phyloP scores from a whole-genome alignment of 2,113 vertebrate species.

The Vidua chalybeata region DNA sequence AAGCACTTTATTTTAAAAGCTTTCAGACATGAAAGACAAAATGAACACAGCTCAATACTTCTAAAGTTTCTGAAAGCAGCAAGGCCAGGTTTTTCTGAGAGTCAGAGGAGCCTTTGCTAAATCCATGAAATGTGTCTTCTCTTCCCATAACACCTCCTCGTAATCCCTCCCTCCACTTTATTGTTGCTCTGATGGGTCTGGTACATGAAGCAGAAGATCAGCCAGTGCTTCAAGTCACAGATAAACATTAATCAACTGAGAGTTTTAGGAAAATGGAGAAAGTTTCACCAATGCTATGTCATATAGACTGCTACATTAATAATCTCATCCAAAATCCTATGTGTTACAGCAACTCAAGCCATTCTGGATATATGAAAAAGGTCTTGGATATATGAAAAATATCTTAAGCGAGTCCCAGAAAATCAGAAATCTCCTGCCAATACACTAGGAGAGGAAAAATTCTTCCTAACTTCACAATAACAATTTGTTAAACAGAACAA shows the following conservation, averaged over 20 bases:
- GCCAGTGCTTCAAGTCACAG: not conserved
- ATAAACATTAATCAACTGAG: not conserved
- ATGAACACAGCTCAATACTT: not conserved
- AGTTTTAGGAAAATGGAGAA: not conserved
- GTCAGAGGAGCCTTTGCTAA: not conserved
- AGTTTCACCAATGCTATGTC: not conserved
- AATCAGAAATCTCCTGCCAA: not conserved
- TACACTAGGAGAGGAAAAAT: not conserved
- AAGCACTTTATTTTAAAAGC: constrained; percentile 25
- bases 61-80: not conserved
- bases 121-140: not conserved
- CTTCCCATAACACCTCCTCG: not conserved
- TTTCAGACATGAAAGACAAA: not conserved
- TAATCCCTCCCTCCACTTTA: not conserved
- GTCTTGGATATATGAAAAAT: not conserved
- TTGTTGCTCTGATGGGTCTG: not conserved
- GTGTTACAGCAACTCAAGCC: not conserved
- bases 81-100: not conserved
- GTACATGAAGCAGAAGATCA: not conserved
- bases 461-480: not conserved
- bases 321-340: not conserved
- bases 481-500: not conserved
- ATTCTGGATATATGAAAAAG: not conserved
- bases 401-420: not conserved
- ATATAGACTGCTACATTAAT: not conserved